These are phyloP conservation scores for Ceratotherium simum DNA, from an alignment of 2,113 vertebrate genomes.

Conservation along the genomic window DNA sequence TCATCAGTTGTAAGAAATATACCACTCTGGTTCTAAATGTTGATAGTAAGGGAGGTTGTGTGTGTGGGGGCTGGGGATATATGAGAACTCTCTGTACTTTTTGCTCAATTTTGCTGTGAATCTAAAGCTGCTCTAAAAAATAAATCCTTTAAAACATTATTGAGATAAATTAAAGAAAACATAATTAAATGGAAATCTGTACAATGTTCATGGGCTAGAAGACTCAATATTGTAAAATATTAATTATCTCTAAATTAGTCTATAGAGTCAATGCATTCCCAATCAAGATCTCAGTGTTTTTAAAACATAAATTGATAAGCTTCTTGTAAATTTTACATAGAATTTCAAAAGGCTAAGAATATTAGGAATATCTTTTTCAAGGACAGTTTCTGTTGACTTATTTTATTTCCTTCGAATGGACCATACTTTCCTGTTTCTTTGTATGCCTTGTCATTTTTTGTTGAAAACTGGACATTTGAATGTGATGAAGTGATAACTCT, in stretches of 20 bases:
- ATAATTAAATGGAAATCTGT: not conserved
- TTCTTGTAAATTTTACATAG: not conserved
- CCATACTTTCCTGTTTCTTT: not conserved
- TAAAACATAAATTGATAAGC: not conserved
- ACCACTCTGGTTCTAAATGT: not conserved
- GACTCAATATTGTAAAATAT: not conserved
- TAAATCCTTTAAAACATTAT: not conserved
- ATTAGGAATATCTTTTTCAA: not conserved
- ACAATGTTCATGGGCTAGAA: not conserved
- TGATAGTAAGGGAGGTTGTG: not conserved
- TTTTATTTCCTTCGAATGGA: not conserved
- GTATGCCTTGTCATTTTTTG: not conserved
- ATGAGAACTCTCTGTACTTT: not conserved
- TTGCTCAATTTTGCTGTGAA: not conserved
- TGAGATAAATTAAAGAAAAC: not conserved
- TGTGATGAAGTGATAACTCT: not conserved
- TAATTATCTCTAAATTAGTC: not conserved
- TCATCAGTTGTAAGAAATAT: not conserved
- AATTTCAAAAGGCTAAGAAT: not conserved
- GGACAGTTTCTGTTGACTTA: not conserved
- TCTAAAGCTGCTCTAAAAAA: not conserved
- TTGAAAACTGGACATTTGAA: not conserved
- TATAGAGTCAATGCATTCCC: not conserved
- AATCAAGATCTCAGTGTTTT: not conserved
- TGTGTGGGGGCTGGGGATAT: not conserved